These are phyloP conservation scores for Trachelus tabidus DNA, from an alignment of 2,888 invertebrate species.

Conservation along the genomic window DNA sequence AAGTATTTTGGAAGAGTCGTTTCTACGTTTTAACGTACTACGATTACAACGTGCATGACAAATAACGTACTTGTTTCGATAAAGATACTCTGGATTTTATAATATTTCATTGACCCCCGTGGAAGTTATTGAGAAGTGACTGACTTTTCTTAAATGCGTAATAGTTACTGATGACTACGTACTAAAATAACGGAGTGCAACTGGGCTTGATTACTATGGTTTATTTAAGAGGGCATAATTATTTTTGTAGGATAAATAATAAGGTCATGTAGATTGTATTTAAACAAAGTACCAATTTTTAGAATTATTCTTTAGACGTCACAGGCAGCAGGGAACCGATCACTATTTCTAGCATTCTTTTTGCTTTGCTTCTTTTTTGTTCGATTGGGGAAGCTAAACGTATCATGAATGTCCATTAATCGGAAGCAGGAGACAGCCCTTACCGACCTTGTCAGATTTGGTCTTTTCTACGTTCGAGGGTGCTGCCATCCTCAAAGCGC, in stretches of 20 bases:
- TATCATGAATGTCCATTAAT: neutral
- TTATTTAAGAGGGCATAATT: neutral
- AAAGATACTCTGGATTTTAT: neutral
- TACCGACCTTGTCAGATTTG: slow-evolving; percentile 86
- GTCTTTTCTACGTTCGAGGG: slow-evolving; percentile 87
- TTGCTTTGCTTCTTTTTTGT: neutral
- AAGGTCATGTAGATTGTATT: neutral
- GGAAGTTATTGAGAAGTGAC: neutral
- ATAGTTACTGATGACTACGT: neutral
- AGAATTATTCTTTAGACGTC: neutral
- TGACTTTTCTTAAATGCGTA: neutral
- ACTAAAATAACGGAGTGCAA: neutral
- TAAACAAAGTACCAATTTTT: neutral
- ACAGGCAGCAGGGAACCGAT: neutral
- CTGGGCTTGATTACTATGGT: neutral
- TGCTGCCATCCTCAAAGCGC: slow-evolving; percentile 85
- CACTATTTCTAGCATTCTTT: neutral
- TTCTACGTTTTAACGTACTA: neutral
- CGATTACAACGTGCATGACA: neutral
- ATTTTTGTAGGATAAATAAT: neutral
- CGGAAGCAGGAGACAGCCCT: slow-evolving; percentile 9
- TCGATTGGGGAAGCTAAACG: neutral
- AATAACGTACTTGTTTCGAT: neutral
- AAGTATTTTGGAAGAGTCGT: neutral
- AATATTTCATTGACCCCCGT: neutral